A percentile compares a stretch with the other conserved stretches of the same genome.
Conservation (phyloP, 2,888 invertebrate species). For the Ornithoptera priamus region DNA sequence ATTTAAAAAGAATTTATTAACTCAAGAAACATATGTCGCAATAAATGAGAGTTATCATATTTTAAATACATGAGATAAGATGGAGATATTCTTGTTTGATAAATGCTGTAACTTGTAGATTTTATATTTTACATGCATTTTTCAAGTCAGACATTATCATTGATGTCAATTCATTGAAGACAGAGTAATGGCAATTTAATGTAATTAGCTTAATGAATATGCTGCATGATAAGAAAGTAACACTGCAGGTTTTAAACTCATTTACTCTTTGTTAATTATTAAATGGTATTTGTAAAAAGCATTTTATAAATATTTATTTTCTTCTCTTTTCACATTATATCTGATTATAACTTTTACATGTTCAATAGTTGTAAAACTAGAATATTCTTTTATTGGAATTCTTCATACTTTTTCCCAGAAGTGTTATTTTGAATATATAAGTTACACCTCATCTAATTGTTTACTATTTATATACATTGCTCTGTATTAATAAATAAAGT, state of each 20-base stretch:
- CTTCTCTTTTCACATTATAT: too few species aligned
- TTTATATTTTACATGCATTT: constrained; percentile 3
- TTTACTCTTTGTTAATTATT: too few species aligned
- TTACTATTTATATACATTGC: too few species aligned
- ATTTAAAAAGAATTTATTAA: constrained; percentile 41
- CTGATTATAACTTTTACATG: too few species aligned
- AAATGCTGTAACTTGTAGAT: constrained; percentile 23
- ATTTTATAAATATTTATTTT: too few species aligned
- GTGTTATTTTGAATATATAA: too few species aligned
- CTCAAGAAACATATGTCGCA: constrained; percentile 45
- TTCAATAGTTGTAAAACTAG: too few species aligned
- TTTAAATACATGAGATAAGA: constrained; percentile 39
- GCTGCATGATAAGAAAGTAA: constrained; percentile 8
- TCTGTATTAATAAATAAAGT: too few species aligned
- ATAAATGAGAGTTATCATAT: constrained; percentile 45
- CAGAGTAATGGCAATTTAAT: constrained; percentile 12
- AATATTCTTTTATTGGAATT: too few species aligned
- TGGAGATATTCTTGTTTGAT: constrained; percentile 36
- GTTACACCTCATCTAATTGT: too few species aligned
- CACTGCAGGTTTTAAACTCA: neutral
- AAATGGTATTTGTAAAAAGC: too few species aligned
- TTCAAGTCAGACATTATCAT: constrained; percentile 8
- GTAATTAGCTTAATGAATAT: constrained; percentile 9
- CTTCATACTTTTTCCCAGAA: too few species aligned
- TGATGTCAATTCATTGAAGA: constrained; percentile 1